Base-by-base conservation (phyloP, 2,797 vertebrate genomes). In the Botia kubotai region DNA sequence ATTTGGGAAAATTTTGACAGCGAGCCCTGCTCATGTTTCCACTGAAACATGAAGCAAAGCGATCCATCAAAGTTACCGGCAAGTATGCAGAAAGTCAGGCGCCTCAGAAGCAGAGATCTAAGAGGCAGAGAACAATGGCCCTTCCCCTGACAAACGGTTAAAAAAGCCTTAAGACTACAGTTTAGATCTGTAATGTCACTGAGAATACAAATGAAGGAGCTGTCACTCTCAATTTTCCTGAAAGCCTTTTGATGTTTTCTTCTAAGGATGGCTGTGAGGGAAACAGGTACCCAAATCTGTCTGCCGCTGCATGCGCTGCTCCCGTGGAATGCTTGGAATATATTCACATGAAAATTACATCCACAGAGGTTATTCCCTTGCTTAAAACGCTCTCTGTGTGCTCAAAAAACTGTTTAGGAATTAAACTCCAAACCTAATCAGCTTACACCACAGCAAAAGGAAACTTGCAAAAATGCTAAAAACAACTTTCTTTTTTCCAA, bases 131-230 rank as follows among this genome's bases (percentile, higher is more conserved):
- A 92, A 88, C 90, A 74, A 83, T 91, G 91, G 90, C 72, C 89
- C 76, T 94, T 62, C 91, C 92, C 93, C 85, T 90, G 92, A 91
- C 87, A 90, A 91, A 91, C 88, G 87, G 91, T 94, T 94, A 92
- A 91, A 93, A 93, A 93, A 93, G 82, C 91, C 85, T 88, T 87
- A 89, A 84, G 81, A 89, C 91, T 88, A 81, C 86, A 88, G 91
- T 94, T 93, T 92, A 92, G 89, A 92, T 91, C 84, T 88, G 90
- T 86, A 83, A 83, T 86, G 86, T 91, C 89, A 91, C 72, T 39
- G 82, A 85, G 93, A 92, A 93, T 93, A 92, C 91, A 91, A 91
- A 93, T 90, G 86, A 94, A 91, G 89, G 83, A 83, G 53, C 90
- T 91, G 91, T 90, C 91, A 87, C 90, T 87, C 86, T 89, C 69